These are phyloP conservation scores for Urocitellus parryii DNA, from an alignment of 2,113 vertebrate genomes.

Conservation along the genomic window DNA sequence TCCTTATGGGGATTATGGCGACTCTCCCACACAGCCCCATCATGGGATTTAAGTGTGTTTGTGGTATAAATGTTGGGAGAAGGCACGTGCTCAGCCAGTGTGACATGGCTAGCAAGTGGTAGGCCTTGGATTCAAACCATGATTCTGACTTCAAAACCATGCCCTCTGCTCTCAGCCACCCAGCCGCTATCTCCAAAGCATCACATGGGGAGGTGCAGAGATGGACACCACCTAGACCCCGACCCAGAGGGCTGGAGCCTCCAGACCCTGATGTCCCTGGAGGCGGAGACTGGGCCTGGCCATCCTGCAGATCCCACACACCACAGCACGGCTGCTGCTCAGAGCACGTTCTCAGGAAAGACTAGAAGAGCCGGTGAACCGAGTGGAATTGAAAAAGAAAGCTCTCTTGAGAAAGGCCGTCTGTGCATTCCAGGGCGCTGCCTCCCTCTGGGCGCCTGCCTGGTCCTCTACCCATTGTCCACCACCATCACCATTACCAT, in stretches of 20 bases:
- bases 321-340: background rate
- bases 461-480: background rate
- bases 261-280: background rate
- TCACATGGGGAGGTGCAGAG: background rate
- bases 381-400: background rate
- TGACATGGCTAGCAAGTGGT: background rate
- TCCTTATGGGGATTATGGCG: background rate
- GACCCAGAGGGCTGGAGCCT: background rate
- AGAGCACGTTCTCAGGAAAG: background rate
- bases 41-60: rapidly evolving
- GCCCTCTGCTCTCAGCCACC: background rate
- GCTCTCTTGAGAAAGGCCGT: background rate
- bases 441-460: background rate
- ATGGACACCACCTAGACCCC: background rate
- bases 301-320: background rate
- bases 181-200: background rate
- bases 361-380: background rate
- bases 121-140: background rate
- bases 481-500: background rate
- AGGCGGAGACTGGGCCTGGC: background rate
- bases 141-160: background rate
- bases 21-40: background rate
- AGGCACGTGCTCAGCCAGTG: background rate
- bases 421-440: rapidly evolving
- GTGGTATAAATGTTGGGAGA: rapidly evolving